Base-by-base conservation (phyloP, 1,140 invertebrate genomes). In the Macrosteles quadrilineatus region DNA sequence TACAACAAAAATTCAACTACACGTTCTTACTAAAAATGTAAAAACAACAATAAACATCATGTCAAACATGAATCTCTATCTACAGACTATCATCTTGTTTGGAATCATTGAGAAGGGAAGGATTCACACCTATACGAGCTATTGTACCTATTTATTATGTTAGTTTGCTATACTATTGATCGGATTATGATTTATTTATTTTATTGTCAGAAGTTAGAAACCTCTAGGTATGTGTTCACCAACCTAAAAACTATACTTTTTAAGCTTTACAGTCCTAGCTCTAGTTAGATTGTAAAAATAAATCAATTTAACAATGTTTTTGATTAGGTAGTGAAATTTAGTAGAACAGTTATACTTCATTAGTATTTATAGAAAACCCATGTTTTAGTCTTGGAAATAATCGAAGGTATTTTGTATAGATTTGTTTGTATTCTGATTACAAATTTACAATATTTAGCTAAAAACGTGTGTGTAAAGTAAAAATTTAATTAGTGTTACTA, bases 1-100 rank as follows among this genome's bases (percentile, higher is more conserved):
- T 50, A 50, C 47, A 50, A 50, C 21, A 59, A 59, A 27, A n/a
- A n/a, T n/a, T 21, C 23, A 59, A 59, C 55, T 59, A 59, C 55
- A 27, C 9, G 55, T 27, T 29, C 23, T 59, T 59, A 59, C 55
- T 59, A 59, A 59, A 59, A 59, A 59, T 59, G 55, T 59, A 59
- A 59, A 59, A 59, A 59, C 55, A 59, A 30, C 27, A 59, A 59
- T 30, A 4, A 59, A 21, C 47, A 59, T 59, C 55, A 59, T 59
- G 55, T 59, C 27, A 21, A 9, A 59, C 55, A 59, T 59, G 55
- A 59, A 59, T 30, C 55, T 2, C 55, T 59, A 3, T 59, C 4
- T 23, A 6, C n/a, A 50, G 47, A 11, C 55, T 59, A 59, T 27
- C 21, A 59, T 25, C 6, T 59, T 6, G 25, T 29, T 27, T 59